These are phyloP conservation scores for Drosophila mettleri DNA, from an alignment of 2,888 invertebrate genomes.

Conservation along the genomic window DNA sequence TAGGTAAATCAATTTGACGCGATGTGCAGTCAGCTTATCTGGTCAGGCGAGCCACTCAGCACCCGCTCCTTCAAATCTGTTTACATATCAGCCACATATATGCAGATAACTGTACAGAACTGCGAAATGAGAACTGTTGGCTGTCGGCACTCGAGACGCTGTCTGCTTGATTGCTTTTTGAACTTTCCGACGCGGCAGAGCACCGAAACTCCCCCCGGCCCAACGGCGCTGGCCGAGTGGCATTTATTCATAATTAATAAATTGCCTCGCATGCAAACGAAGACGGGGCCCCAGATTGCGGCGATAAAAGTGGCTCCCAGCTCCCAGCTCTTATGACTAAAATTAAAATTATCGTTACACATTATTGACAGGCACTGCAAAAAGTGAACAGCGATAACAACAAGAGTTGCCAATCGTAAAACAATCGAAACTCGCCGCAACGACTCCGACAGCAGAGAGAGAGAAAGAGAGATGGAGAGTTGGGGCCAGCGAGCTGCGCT, in stretches of 20 bases:
- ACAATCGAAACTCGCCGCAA: constrained; percentile 48
- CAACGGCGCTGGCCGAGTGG: constrained; percentile 13
- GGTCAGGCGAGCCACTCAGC: constrained; percentile 32
- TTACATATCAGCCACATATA: constrained; percentile 19
- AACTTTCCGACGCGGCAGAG: constrained; percentile 58
- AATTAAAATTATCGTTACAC: constrained; percentile 71
- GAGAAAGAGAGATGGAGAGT: constrained; percentile 28
- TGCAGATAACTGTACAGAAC: constrained; percentile 56
- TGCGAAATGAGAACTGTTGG: constrained; percentile 30
- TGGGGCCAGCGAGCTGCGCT: constrained; percentile 35
- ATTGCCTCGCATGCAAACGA: constrained; percentile 64
- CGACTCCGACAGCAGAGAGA: constrained; percentile 9
- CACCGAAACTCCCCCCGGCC: background rate
- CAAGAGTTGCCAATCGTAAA: constrained; percentile 62
- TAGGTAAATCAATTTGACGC: constrained; percentile 69
- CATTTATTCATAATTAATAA: constrained; percentile 80
- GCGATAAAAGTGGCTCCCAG: constrained; percentile 53
- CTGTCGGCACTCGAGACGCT: constrained; percentile 64
- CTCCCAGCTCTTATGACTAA: constrained; percentile 53
- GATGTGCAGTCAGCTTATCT: constrained; percentile 51
- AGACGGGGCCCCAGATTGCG: constrained; percentile 54
- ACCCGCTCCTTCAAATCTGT: constrained; percentile 40
- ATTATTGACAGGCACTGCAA: constrained; percentile 58
- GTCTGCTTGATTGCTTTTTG: constrained; percentile 67
- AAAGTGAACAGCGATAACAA: constrained; percentile 5